Base-by-base conservation (phyloP, 2,113 vertebrate species). In the Coturnix japonica region DNA sequence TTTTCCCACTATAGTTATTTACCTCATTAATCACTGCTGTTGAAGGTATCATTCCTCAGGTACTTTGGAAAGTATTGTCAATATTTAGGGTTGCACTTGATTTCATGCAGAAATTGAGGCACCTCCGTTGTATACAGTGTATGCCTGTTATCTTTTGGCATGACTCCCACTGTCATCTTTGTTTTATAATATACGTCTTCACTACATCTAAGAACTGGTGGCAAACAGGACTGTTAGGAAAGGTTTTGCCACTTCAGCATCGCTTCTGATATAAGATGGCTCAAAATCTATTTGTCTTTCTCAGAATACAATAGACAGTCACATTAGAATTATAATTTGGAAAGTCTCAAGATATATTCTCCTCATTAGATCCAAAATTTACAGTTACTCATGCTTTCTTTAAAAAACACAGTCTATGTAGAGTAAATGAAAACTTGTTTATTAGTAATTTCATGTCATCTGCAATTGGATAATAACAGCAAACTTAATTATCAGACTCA, bases 1-100 rank as follows among this genome's bases (percentile, higher is more conserved):
- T 63, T 31, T 19, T 44, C 5, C 0, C 10, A 39, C 9, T 63
- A 9, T 39, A 35, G 14, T 1, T 30, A 67, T 39, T 1, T 26
- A 49, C 31, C 2, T 1, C 18, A 23, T 25, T 87, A 14, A 35
- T 30, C 35, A 10, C 47, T 0, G 79, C 2, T 44, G 11, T 7
- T 1, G n/a, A 81, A 81, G 2, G 26, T 43, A 30, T 13, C 14
- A 25, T 37, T 37, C 22, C 59, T 15, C 59, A 23, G 28, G 16
- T 35, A 22, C 2, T 18, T 4, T 9, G 1, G 33, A 4, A 47
- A 39, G 57, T 69, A 28, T 9, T 63, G 7, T 30, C 35, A 63
- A 51, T 10, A 37, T 12, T 61, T 53, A 51, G 18, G 26, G 4
- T 8, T 76, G 11, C 51, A 51, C 37, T 53, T 59, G 16, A 41